Evolutionary conservation across 2,888 invertebrate genomes (phyloP).

Genomic region (Acronicta psi): DNA sequence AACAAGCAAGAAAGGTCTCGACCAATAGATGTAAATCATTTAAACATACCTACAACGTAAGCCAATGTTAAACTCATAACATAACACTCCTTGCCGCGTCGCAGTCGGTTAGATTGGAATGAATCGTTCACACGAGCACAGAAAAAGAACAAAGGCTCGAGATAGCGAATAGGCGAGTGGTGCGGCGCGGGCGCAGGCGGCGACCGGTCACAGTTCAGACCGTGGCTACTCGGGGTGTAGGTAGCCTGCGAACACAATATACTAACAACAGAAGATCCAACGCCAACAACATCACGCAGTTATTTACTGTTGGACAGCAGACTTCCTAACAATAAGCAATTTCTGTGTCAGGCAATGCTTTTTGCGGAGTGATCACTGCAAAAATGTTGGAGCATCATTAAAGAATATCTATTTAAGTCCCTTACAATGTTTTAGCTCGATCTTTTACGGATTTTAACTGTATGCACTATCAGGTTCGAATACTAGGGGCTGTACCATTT

Average conservation of each 20-base stretch:
- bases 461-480: no score
- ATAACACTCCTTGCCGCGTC: neutral
- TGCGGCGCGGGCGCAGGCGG: constrained; percentile 14
- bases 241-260: constrained; percentile 3
- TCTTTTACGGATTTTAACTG: no score
- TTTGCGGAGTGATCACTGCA: no score
- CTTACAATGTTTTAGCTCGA: no score
- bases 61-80: neutral
- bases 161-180: constrained; percentile 15
- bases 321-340: no score
- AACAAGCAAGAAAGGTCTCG: no score
- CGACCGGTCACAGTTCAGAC: constrained; percentile 61
- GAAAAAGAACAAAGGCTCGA: constrained; percentile 19
- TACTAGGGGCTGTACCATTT: no score
- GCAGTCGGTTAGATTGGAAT: constrained; percentile 11
- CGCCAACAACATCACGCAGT: neutral
- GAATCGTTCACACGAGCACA: constrained; percentile 16
- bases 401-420: no score
- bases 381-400: no score
- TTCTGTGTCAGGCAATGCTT: no score
- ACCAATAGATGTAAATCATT: no score
- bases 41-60: neutral
- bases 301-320: no score
- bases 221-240: constrained; percentile 27
- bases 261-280: constrained; percentile 10